A percentile compares a stretch with the other conserved stretches of the same genome.
Evolutionary conservation across 2,888 invertebrate species (phyloP).

Genomic region (Polydrusus cervinus): DNA sequence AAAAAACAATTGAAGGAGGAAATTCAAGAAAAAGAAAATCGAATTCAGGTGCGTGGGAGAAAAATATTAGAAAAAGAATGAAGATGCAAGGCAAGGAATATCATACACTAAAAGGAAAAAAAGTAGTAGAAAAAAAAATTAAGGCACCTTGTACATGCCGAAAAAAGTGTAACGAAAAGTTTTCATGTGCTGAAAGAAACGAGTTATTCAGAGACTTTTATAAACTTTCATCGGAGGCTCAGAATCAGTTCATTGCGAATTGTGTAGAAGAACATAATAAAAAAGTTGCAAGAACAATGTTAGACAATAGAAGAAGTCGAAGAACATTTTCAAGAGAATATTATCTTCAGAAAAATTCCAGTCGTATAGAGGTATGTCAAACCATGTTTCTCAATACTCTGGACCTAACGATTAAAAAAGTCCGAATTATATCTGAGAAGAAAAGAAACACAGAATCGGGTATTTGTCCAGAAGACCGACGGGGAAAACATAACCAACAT

Average conservation of each 20-base stretch:
- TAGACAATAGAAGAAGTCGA: not conserved
- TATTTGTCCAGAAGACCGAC: conserved; percentile 20
- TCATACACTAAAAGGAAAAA: no score
- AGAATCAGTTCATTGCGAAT: not conserved
- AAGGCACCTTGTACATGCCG: conserved; percentile 26
- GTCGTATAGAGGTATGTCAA: not conserved
- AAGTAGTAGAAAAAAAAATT: not conserved
- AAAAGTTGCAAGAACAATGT: not conserved
- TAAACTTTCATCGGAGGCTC: not conserved
- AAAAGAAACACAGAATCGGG: not conserved
- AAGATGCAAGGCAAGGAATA: no score
- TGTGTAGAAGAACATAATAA: not conserved
- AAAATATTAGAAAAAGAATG: no score
- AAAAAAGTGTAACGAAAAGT: conserved; percentile 30
- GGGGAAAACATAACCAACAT: conserved; percentile 33
- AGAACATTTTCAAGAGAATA: not conserved
- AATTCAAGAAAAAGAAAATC: not conserved
- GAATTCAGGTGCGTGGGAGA: not conserved
- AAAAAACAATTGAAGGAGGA: not conserved
- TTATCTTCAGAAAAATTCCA: not conserved
- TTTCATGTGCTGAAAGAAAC: not conserved
- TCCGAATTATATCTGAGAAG: not conserved
- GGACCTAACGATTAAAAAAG: not conserved
- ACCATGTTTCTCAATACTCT: not conserved
- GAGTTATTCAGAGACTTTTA: not conserved